Conservation (phyloP, 2,113 vertebrate species). For the Zosterops borbonicus region DNA sequence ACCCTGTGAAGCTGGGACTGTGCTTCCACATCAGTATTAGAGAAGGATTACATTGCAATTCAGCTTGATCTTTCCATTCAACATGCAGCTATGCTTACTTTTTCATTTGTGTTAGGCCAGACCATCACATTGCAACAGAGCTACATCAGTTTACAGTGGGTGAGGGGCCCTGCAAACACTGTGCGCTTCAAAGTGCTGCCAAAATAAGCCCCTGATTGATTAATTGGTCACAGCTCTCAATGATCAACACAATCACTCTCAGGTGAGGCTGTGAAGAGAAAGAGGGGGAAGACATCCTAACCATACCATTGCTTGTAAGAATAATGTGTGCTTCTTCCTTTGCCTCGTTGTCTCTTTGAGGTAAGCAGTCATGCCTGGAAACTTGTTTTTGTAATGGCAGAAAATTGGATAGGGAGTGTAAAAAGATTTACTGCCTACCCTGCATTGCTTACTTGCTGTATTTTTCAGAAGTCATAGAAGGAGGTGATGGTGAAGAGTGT, state of each 20-base stretch:
- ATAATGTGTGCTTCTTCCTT: not conserved
- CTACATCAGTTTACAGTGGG: not conserved
- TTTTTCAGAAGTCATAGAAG: not conserved
- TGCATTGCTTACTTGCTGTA: not conserved
- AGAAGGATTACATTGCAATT: constrained; percentile 22
- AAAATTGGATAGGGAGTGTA: not conserved
- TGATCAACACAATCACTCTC: not conserved
- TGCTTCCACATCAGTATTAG: not conserved
- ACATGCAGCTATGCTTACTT: not conserved
- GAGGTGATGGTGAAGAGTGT: not conserved
- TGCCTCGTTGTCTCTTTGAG: not conserved
- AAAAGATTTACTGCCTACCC: not conserved
- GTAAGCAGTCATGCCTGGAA: not conserved
- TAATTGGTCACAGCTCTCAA: not conserved
- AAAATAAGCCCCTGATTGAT: not conserved
- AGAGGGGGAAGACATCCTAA: not conserved
- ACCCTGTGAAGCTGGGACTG: not conserved
- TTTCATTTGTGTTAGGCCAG: not conserved
- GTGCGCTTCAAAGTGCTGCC: not conserved
- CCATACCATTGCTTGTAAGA: not conserved
- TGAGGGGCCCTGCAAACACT: not conserved
- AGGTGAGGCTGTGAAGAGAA: not conserved
- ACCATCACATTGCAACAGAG: not conserved
- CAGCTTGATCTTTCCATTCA: constrained; percentile 26
- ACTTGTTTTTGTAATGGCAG: not conserved